Conservation (phyloP, 2,113 vertebrate species). For the Dicrurus megarhynchus region DNA sequence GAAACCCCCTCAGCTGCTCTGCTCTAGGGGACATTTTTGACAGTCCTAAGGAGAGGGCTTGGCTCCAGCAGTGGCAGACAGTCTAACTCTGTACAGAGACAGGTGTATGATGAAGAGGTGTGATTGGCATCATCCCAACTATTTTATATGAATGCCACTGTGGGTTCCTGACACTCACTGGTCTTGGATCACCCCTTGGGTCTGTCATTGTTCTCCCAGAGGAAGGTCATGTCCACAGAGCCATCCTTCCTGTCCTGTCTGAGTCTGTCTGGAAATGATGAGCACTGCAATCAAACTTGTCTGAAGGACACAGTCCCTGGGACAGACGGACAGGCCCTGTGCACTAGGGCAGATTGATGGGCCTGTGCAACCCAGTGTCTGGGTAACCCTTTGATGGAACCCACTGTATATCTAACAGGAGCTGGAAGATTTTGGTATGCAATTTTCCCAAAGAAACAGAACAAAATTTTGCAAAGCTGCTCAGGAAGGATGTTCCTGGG, state of each 20-base stretch:
- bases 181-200: not conserved
- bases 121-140: not conserved
- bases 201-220: not conserved
- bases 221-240: not conserved
- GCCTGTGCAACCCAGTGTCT: not conserved
- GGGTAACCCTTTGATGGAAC: not conserved
- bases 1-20: not conserved
- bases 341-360: not conserved
- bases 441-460: slow-evolving; percentile 9
- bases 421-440: not conserved
- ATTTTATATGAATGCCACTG: not conserved
- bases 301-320: not conserved
- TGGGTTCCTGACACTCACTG: not conserved
- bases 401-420: not conserved
- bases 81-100: not conserved
- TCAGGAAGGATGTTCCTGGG: slow-evolving; percentile 11
- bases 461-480: slow-evolving; percentile 10
- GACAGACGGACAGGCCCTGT: not conserved
- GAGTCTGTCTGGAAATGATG: not conserved
- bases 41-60: not conserved
- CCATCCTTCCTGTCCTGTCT: slow-evolving; percentile 16
- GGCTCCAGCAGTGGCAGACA: not conserved
- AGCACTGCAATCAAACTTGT: not conserved
- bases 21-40: not conserved
- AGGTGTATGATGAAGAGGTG: not conserved